A percentile compares a stretch with the other conserved stretches of the same genome.
Conservation (phyloP, 2,888 invertebrate species). For the Argyresthia goedartella region DNA sequence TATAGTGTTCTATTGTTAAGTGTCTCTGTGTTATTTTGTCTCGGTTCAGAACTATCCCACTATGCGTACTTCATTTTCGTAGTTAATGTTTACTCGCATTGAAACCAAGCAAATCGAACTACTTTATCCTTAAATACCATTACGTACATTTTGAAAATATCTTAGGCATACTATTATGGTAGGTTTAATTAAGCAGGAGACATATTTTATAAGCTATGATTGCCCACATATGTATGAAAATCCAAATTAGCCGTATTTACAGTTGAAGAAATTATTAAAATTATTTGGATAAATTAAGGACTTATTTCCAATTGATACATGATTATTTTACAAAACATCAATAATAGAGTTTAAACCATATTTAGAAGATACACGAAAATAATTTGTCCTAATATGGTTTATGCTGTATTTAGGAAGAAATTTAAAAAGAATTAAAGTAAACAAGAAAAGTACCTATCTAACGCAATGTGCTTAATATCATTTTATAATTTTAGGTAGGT, state of each 20-base stretch:
- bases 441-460: background rate
- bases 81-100: background rate
- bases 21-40: too few relatives aligned
- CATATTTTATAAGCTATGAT: slow-evolving; percentile 61
- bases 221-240: slow-evolving; percentile 47
- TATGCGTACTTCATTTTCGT: too few relatives aligned
- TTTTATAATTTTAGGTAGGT: background rate
- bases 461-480: background rate
- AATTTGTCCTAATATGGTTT: background rate
- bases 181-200: slow-evolving; percentile 39
- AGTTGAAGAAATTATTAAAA: slow-evolving; percentile 11
- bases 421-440: background rate
- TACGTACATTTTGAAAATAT: slow-evolving; percentile 1
- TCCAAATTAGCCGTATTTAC: slow-evolving; percentile 14
- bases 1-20: too few relatives aligned
- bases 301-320: background rate
- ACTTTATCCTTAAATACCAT: slow-evolving; percentile 2
- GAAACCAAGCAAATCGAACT: background rate
- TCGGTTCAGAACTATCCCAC: too few relatives aligned
- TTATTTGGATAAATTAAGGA: slow-evolving; percentile 2
- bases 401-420: background rate
- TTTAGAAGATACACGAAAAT: background rate
- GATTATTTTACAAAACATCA: background rate
- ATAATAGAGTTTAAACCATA: background rate
- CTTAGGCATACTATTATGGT: slow-evolving; percentile 2